Percentiles rank a stretch among this genome's conserved stretches.
Conservation (phyloP, 2,113 vertebrate genomes). For the Leptosomus discolor region DNA sequence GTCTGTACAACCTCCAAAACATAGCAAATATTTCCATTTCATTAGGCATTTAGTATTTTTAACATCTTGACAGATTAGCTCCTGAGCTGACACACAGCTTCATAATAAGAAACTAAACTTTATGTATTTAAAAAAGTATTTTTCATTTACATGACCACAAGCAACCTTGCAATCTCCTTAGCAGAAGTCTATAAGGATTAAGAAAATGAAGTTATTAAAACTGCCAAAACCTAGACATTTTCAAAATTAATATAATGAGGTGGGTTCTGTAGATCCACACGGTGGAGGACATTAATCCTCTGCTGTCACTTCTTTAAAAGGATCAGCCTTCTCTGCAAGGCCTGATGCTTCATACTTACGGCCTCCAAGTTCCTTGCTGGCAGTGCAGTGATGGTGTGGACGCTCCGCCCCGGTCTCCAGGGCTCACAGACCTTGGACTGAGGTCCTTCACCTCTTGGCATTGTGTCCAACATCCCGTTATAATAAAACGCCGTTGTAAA, state of each 20-base stretch:
- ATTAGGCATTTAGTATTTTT: background rate
- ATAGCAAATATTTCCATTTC: background rate
- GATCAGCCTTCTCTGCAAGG: background rate
- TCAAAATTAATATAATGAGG: background rate
- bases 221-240: background rate
- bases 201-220: background rate
- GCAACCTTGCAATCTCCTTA: background rate
- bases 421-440: background rate
- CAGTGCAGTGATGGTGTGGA: accelerated
- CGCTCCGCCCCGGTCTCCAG: background rate
- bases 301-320: background rate
- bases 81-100: background rate
- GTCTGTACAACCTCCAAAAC: background rate
- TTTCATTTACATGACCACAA: background rate
- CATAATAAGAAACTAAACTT: background rate
- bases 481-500: background rate
- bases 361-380: background rate
- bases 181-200: background rate
- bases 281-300: background rate
- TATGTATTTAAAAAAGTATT: background rate
- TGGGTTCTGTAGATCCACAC: background rate
- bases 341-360: accelerated
- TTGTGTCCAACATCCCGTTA: accelerated
- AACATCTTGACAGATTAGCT: background rate
- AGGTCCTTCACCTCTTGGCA: background rate